A percentile compares a stretch with the other conserved stretches of the same genome.
Conservation (phyloP, 1,140 invertebrate genomes). For the Pomacea maculata region DNA sequence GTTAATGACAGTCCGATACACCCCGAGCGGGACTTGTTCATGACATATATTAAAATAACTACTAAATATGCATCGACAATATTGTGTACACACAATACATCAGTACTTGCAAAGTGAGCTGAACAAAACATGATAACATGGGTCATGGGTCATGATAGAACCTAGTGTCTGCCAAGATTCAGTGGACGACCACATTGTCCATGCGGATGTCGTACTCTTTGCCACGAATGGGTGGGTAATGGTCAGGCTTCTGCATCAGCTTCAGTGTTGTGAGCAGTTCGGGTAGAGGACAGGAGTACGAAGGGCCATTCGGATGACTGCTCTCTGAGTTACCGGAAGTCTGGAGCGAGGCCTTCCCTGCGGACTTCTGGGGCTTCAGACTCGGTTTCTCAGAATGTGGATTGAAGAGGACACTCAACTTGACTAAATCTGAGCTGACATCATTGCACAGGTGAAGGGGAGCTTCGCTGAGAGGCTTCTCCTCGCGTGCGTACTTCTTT, state of each 20-base stretch:
- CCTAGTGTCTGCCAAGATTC: neutral
- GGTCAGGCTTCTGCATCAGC: conserved; percentile 38
- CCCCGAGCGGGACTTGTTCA: too few relatives aligned
- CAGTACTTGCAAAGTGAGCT: too few relatives aligned
- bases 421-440: conserved; percentile 51
- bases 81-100: too few relatives aligned
- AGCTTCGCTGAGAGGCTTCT: conserved; percentile 45
- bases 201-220: conserved; percentile 38
- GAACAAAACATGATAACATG: too few relatives aligned
- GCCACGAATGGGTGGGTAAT: conserved; percentile 46
- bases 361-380: conserved; percentile 11
- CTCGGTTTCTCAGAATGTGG: conserved; percentile 12
- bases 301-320: conserved; percentile 32
- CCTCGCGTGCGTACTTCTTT: conserved; percentile 49
- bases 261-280: conserved; percentile 42
- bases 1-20: too few relatives aligned
- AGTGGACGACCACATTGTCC: conserved; percentile 8
- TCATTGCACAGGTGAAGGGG: conserved; percentile 57
- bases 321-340: conserved; percentile 9
- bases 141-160: too few relatives aligned
- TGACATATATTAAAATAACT: too few relatives aligned
- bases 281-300: conserved; percentile 37
- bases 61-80: too few relatives aligned
- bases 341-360: conserved; percentile 4
- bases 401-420: conserved; percentile 38